Evolutionary conservation across 2,888 invertebrate species (phyloP), one percentile per base, ranked within the genome.

Genomic region (Eledona agricola): DNA sequence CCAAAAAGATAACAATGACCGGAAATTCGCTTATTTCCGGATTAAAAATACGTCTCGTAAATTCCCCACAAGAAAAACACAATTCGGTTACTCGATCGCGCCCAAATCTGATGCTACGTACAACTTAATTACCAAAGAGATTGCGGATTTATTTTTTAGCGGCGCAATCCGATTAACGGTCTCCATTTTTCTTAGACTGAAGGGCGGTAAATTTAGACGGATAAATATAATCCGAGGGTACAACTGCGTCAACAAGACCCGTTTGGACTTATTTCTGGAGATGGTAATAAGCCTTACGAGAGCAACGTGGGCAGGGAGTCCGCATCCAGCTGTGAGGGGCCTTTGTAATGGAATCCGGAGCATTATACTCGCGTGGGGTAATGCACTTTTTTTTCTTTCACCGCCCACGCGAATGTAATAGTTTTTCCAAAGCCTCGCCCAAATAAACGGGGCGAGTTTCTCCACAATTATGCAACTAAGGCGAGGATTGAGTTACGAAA

Each of bases 231-330:
- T 61, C 62, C 61, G 49, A 60, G 60, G 56, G 60, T 65, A 66
- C 69, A 67, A 70, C 71, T 69, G 68, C 67, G 65, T 69, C 70
- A 70, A 69, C 70, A 71, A 59, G 67, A 66, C 66, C 66, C 67
- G 69, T 69, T 69, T 65, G 63, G 69, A 68, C 66, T 70, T 70
- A 70, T 70, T 70, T 65, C 61, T 52, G 64, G 59, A 62, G 63
- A 70, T 66, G 65, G 62, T 69, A 66, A 67, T 68, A 67, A 69
- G 66, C 61, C 61, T 58, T 63, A 62, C 64, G 60, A 59, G 56
- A 56, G 53, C 57, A 62, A 58, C 63, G 55, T 55, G 57, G 55
- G 58, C 58, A 57, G 58, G 57, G 62, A 51, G 52, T 28, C 55
- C 52, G 57, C 55, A 40, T 58, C 60, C 58, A 52, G 56, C 61